phyloP scores from a whole-genome alignment of 2,888 invertebrate genomes.

The Ecliptopera silaceata region DNA sequence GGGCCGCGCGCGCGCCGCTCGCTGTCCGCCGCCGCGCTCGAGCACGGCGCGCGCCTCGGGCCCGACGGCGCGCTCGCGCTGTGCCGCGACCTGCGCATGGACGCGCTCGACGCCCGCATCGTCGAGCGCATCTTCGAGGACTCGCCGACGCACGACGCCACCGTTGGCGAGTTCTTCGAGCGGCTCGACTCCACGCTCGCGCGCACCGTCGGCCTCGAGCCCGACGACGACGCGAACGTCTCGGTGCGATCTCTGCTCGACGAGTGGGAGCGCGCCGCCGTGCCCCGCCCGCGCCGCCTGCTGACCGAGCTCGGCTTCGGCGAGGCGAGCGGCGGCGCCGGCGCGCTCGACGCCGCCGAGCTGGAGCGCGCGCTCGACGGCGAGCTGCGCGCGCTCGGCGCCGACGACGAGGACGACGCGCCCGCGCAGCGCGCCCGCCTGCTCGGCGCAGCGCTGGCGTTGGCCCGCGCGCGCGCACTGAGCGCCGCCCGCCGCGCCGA shows the following conservation, averaged over 20 bases:
- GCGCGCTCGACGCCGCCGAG: constrained; percentile 86
- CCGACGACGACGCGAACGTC: constrained; percentile 40
- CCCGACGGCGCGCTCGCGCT: constrained; percentile 62
- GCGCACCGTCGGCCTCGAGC: constrained; percentile 40
- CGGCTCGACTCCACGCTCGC: constrained; percentile 64
- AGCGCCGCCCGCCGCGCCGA: constrained; percentile 88
- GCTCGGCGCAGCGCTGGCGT: constrained; percentile 85
- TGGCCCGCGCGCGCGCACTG: constrained; percentile 87
- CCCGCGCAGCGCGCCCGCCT: constrained; percentile 56
- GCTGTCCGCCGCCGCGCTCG: constrained; percentile 47
- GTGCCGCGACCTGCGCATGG: constrained; percentile 68
- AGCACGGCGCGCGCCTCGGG: constrained; percentile 64
- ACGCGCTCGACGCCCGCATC: constrained; percentile 59
- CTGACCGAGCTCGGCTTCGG: constrained; percentile 87
- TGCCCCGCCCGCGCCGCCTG: constrained; percentile 85
- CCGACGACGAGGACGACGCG: constrained; percentile 38
- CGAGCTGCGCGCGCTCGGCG: constrained; percentile 62
- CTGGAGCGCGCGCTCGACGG: constrained; percentile 47
- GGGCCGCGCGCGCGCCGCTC: constrained; percentile 58
- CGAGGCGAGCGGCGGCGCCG: constrained; percentile 74
- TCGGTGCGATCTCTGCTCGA: constrained; percentile 83
- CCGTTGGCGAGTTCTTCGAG: constrained; percentile 75
- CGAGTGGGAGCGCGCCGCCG: constrained; percentile 88
- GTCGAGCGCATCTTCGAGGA: constrained; percentile 66
- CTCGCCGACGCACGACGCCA: constrained; percentile 52